Conservation (phyloP, 35 echinoderm and acorn worm species). For the Ophioderma brevispina region DNA sequence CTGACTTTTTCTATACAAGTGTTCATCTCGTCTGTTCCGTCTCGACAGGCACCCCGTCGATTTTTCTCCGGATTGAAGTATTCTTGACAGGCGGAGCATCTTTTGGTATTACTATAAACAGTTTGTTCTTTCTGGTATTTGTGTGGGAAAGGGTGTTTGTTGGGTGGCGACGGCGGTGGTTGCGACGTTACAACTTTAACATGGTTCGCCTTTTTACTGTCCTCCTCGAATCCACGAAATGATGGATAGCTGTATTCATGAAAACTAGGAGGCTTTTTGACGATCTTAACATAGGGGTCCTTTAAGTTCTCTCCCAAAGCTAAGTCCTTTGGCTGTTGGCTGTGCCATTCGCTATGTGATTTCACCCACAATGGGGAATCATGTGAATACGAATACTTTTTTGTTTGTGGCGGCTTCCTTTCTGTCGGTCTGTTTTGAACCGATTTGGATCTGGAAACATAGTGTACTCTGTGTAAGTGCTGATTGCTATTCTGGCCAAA, state of each 20-base stretch:
- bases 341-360: constrained; percentile 65
- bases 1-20: constrained; percentile 66
- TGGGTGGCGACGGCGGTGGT: constrained; percentile 78
- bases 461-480: constrained; percentile 86
- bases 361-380: constrained; percentile 40
- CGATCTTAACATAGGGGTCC: constrained; percentile 90
- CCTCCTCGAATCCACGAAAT: constrained; percentile 36
- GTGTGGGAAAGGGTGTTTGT: constrained; percentile 40
- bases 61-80: constrained; percentile 83
- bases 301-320: constrained; percentile 54
- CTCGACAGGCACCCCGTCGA: constrained; percentile 70
- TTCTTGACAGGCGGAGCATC: constrained; percentile 50
- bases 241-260: constrained; percentile 94
- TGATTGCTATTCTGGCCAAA: constrained; percentile 76
- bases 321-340: constrained; percentile 53
- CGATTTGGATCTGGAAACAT: constrained; percentile 59
- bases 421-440: constrained; percentile 42
- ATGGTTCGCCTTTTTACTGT: constrained; percentile 54
- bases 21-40: constrained; percentile 78
- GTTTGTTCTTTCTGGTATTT: neutral
- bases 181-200: constrained; percentile 79
- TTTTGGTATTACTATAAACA: neutral
- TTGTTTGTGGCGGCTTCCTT: constrained; percentile 27
- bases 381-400: constrained; percentile 63
- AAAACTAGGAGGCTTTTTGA: constrained; percentile 87